phyloP scores from a whole-genome alignment of 2,113 vertebrate genomes.

The Irena cyanogastra region DNA sequence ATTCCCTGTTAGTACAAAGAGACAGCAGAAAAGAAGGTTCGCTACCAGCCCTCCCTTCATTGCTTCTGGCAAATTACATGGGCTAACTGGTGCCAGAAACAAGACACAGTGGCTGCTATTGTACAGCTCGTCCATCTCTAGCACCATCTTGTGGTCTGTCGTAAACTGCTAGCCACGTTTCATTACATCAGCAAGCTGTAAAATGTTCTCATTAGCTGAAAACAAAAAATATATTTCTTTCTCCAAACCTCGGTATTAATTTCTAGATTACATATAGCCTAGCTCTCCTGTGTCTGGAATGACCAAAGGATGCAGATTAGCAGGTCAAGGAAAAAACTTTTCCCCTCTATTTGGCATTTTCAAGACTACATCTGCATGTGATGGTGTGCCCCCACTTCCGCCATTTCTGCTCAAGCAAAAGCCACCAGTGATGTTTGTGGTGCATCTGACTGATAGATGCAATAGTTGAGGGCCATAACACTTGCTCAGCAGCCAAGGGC shows the following conservation, averaged over 20 bases:
- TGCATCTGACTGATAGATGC: not conserved
- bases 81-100: accelerated
- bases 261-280: not conserved
- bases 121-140: not conserved
- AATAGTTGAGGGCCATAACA: not conserved
- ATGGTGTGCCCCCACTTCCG: no score
- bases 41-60: not conserved
- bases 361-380: not conserved
- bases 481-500: not conserved
- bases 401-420: not conserved
- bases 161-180: not conserved
- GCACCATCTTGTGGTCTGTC: not conserved
- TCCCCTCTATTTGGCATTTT: not conserved
- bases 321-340: not conserved
- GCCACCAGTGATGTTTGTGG: not conserved
- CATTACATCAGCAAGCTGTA: not conserved
- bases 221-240: not conserved
- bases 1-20: not conserved
- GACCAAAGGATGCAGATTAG: not conserved
- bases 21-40: not conserved
- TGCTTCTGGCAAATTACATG: not conserved
- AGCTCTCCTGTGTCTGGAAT: not conserved
- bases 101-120: accelerated
- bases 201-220: not conserved
- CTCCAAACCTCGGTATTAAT: not conserved